Base-by-base conservation (phyloP, 2,113 vertebrate genomes). In the Entomyzon cyanotis region DNA sequence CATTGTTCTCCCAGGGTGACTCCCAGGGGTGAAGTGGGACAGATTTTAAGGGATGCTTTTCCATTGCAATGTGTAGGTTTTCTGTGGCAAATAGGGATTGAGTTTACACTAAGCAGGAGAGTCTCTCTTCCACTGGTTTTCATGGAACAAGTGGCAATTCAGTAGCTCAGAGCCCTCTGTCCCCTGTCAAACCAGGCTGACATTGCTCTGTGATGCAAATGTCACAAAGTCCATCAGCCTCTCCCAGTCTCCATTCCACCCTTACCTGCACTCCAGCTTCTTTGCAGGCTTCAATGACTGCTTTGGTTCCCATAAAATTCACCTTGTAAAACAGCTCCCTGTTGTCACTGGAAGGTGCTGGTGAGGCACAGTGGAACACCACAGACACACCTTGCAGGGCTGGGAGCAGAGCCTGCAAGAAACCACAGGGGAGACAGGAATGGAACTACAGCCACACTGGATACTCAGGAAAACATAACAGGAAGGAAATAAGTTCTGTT, bases 311-410 rank as follows among this genome's bases (percentile, higher is more conserved):
- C 84, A 97, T 44, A 41, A 98, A 98, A 84, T 99, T 99, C 89
- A 99, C 99, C 80, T 82, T 98, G 74, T 99, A 98, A 90, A 99
- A 99, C 12, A 99, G 98, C 3, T 97, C 96, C 15, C 96, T 98
- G 97, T 99, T 98, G 92, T 99, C 98, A 46, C 98, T 98, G 55
- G 95, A 98, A 23, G 99, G 98, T 2, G 98, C 98, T n/a, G 99
- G 99, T 0, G 99, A 99, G 0, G 99, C 99, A 15, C 99, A 99
- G 89, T 99, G 99, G 96, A 99, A 99, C 42, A 98, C 99, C 68
- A 99, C 83, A 5, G 97, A 98, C 62, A 98, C 98, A 2, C 98
- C 98, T 83, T 98, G 97, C 83, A 99, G 89, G 59, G 99, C 99
- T 18, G 98, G 96, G 41, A 99, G 97, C 95, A 99, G 96, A 89